Conservation (phyloP, 2,797 vertebrate species). For the Ispidina picta region DNA sequence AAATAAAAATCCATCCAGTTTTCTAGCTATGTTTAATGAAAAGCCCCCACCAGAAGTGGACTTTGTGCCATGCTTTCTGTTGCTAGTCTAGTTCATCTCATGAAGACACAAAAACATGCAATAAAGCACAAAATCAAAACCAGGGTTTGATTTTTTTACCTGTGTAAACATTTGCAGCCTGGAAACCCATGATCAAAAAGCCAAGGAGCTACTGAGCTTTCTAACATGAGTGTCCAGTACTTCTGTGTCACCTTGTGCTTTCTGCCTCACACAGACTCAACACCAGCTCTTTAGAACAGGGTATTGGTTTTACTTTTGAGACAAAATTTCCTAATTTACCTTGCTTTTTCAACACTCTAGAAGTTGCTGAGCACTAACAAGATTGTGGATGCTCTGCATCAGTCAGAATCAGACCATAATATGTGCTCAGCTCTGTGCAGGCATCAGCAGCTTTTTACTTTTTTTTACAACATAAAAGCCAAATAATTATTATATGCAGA, state of each 20-base stretch:
- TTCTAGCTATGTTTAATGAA: not conserved
- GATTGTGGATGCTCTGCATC: not conserved
- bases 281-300: not conserved
- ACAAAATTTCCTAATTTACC: not conserved
- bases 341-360: not conserved
- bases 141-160: not conserved
- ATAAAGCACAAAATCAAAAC: constrained; percentile 18
- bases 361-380: not conserved
- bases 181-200: not conserved
- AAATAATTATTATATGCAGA: not conserved
- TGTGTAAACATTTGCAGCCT: not conserved
- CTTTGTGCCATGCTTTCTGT: constrained; percentile 2
- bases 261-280: not conserved
- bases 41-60: not conserved
- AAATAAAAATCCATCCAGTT: not conserved
- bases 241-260: not conserved
- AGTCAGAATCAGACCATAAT: not conserved
- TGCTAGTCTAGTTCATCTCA: not conserved
- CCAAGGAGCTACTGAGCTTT: not conserved
- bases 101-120: not conserved
- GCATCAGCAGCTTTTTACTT: not conserved
- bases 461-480: not conserved
- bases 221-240: not conserved
- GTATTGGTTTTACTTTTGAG: not conserved
- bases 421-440: not conserved